Evolutionary conservation across 2,113 vertebrate genomes (phyloP).

Genomic region (Nematolebias whitei): DNA sequence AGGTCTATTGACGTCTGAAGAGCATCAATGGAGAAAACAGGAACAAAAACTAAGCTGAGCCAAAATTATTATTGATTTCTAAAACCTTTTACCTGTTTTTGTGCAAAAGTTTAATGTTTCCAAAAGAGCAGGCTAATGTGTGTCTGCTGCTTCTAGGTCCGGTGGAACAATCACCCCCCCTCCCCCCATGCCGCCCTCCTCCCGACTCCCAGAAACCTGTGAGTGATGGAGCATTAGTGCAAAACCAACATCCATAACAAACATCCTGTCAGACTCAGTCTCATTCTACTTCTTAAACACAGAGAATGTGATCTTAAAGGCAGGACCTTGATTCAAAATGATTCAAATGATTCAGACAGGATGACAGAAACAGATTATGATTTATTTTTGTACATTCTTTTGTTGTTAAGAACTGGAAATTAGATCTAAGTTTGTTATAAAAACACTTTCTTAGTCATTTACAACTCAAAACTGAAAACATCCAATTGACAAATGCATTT

Average conservation of each 20-base stretch:
- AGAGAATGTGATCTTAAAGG: constrained; percentile 9
- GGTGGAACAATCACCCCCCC: constrained; percentile 26
- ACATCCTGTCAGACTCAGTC: constrained; percentile 58
- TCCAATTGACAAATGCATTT: too few species aligned
- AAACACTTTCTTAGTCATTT: background rate
- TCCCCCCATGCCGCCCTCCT: too few species aligned
- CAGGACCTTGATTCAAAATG: background rate
- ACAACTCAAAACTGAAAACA: background rate
- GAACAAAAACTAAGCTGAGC: constrained; percentile 19
- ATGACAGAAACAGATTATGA: background rate
- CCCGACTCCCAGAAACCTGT: constrained; percentile 31
- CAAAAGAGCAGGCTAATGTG: constrained; percentile 32
- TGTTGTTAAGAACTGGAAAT: background rate
- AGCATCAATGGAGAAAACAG: constrained; percentile 40
- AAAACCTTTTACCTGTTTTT: constrained; percentile 35
- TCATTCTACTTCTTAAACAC: constrained; percentile 57
- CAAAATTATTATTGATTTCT: constrained; percentile 44
- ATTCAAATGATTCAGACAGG: constrained; percentile 2
- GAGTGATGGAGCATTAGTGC: constrained; percentile 45
- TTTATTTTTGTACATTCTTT: background rate
- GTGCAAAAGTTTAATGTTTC: constrained; percentile 32
- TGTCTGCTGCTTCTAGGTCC: constrained; percentile 8
- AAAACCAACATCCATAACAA: constrained; percentile 64
- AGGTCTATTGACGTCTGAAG: constrained; percentile 43
- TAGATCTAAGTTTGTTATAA: background rate